phyloP scores from a whole-genome alignment of 2,888 invertebrate genomes.

The Caenorhabditis plicata region DNA sequence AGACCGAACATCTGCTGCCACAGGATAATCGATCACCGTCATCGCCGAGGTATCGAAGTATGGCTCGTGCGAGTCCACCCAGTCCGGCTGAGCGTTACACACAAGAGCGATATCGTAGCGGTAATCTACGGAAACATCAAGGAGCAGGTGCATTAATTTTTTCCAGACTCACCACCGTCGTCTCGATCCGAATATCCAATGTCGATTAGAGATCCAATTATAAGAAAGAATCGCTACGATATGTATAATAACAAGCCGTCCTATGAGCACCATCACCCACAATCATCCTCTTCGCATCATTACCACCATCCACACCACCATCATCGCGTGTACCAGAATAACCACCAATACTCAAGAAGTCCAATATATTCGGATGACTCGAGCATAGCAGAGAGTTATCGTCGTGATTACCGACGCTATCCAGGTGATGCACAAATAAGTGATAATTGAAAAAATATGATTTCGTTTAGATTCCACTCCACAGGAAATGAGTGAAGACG shows the following conservation, averaged over 20 bases:
- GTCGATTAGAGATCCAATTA: conserved; percentile 43
- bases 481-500: conserved; percentile 46
- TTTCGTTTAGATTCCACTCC: conserved; percentile 28
- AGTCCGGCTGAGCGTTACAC: conserved; percentile 42
- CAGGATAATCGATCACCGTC: conserved; percentile 50
- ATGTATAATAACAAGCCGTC: conserved; percentile 26
- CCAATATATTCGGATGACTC: conserved; percentile 49
- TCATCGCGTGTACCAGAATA: conserved; percentile 24
- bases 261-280: conserved; percentile 24
- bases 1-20: conserved; percentile 61
- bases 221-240: conserved; percentile 28
- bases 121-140: conserved; percentile 12
- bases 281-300: conserved; percentile 5
- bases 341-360: conserved; percentile 34
- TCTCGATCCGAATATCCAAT: conserved; percentile 47
- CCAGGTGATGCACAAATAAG: conserved; percentile 12
- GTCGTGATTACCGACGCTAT: conserved; percentile 30
- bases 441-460: not conserved
- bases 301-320: conserved; percentile 12
- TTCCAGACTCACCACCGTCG: conserved; percentile 47
- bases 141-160: not conserved
- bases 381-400: conserved; percentile 44
- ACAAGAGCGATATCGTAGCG: conserved; percentile 40
- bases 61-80: conserved; percentile 40
- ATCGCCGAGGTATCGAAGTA: conserved; percentile 44